Percentiles rank a stretch among this genome's conserved stretches.
Conservation (phyloP, 2,113 vertebrate species). For the Candoia aspera region DNA sequence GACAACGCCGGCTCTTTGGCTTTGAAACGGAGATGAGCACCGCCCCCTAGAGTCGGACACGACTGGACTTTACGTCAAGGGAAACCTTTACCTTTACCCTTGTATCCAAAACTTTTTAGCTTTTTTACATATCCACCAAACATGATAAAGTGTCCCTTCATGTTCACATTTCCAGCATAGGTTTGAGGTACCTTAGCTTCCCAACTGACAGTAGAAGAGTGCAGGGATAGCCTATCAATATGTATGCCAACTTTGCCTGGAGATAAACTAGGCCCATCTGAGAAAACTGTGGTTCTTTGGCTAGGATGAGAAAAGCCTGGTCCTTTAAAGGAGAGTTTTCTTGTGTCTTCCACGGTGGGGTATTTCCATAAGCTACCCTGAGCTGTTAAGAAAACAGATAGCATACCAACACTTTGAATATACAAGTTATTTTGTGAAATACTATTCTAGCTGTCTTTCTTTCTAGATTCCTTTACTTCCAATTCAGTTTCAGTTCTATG, state of each 20-base stretch:
- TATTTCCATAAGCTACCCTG: neutral
- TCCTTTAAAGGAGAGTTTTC: neutral
- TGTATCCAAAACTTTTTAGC: too few species aligned
- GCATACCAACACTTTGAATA: neutral
- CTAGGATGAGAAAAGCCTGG: neutral
- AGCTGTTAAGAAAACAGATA: neutral
- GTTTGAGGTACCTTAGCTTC: too few species aligned
- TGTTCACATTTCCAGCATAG: too few species aligned
- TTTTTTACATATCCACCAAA: too few species aligned
- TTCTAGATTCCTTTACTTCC: conserved; percentile 67
- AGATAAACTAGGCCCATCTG: neutral
- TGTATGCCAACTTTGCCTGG: neutral
- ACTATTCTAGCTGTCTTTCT: conserved; percentile 43
- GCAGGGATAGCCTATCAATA: neutral
- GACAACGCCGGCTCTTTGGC: too few species aligned
- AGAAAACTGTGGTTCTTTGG: neutral
- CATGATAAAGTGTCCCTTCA: too few species aligned
- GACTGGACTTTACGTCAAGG: too few species aligned
- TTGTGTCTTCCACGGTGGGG: neutral
- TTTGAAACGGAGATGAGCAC: too few species aligned
- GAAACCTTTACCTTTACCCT: too few species aligned
- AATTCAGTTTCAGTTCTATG: conserved; percentile 47
- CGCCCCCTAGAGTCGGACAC: too few species aligned
- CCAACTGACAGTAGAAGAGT: neutral
- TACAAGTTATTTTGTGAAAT: neutral